These are phyloP conservation scores for Cardinalis cardinalis DNA, from an alignment of 2,113 vertebrate genomes.

Conservation along the genomic window DNA sequence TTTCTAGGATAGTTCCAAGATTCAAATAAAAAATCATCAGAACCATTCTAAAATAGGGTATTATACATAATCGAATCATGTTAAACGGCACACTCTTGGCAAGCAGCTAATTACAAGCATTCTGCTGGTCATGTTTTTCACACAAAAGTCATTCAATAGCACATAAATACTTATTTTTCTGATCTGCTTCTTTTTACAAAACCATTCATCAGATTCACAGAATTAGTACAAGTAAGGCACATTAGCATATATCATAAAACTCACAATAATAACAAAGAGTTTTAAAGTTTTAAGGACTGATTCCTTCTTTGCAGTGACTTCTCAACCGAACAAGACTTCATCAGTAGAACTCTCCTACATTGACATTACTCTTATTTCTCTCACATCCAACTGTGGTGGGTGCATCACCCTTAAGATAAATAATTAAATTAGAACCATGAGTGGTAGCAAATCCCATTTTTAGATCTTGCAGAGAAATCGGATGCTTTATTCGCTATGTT, in stretches of 20 bases:
- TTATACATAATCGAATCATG: conserved; percentile 68
- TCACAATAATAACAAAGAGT: conserved; percentile 66
- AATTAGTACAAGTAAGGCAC: conserved; percentile 78
- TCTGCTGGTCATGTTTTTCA: conserved; percentile 73
- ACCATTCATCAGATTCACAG: conserved; percentile 71
- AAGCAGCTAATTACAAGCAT: conserved; percentile 74
- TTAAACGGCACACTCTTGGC: conserved; percentile 69
- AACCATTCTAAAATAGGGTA: conserved; percentile 71
- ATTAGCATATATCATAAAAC: conserved; percentile 74
- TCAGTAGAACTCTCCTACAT: neutral
- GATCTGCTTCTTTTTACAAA: conserved; percentile 74
- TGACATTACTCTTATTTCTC: neutral
- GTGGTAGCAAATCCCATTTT: neutral
- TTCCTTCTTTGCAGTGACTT: conserved; percentile 47
- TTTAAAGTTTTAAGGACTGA: conserved; percentile 51
- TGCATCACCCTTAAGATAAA: conserved; percentile 8
- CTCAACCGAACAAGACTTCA: neutral
- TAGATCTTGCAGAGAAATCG: neutral
- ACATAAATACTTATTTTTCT: conserved; percentile 74
- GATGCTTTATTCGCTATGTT: neutral
- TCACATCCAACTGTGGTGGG: conserved; percentile 8
- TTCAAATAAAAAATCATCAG: conserved; percentile 65
- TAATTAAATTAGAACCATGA: conserved; percentile 8
- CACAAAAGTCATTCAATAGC: conserved; percentile 72
- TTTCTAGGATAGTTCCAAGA: conserved; percentile 63